Conservation (phyloP, 92 coral and sea anemone species). For the Meandrina meandrites region DNA sequence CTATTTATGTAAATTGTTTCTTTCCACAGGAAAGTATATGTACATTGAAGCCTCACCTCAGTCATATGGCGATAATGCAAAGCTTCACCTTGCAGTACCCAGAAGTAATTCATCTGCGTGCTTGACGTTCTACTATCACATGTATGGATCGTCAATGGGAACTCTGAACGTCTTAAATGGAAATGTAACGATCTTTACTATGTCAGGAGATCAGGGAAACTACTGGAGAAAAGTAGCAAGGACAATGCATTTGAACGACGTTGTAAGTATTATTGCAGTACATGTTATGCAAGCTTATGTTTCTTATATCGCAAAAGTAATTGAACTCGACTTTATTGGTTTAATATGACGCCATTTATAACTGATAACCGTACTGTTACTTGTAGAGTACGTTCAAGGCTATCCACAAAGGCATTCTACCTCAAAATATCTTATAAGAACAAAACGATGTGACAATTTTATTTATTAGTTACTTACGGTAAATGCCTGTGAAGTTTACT, state of each 20-base stretch:
- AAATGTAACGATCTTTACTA: neutral
- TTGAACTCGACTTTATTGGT: too few species aligned
- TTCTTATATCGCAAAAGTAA: too few species aligned
- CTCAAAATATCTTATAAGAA: too few species aligned
- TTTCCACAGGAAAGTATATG: neutral
- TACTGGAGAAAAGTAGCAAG: neutral
- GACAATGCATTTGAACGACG: neutral
- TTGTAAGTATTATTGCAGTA: neutral
- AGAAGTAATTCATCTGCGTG: neutral
- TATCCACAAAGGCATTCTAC: too few species aligned
- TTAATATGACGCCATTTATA: too few species aligned
- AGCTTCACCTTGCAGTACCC: neutral
- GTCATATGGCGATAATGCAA: neutral
- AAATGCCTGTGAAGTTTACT: too few species aligned
- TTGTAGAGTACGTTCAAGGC: too few species aligned
- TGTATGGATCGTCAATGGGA: neutral
- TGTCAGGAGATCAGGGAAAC: neutral
- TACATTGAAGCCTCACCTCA: neutral
- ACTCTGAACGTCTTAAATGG: neutral
- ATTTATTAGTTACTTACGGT: too few species aligned
- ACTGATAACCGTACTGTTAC: too few species aligned
- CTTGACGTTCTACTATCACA: neutral
- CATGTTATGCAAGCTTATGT: too few species aligned
- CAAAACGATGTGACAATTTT: too few species aligned
- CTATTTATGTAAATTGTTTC: too few species aligned